phyloP scores from a whole-genome alignment of 1,140 invertebrate genomes.

The Frieseomelitta varia region DNA sequence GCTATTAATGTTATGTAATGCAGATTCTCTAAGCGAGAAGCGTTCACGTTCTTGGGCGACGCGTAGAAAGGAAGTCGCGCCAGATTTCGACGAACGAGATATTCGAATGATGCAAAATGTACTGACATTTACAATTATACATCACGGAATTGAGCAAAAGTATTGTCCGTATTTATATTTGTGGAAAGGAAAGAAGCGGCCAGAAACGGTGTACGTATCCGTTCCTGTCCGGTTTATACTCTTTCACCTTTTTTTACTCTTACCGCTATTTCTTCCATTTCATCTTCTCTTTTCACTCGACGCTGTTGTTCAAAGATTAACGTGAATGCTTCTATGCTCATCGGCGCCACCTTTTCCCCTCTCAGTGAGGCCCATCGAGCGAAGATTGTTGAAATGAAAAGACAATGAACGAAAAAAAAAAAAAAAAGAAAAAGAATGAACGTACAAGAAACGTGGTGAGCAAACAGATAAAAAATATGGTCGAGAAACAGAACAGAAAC shows the following conservation, averaged over 20 bases:
- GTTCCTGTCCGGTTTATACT: background rate
- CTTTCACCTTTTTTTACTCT: background rate
- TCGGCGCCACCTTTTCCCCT: conserved; percentile 51
- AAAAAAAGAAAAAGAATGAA: background rate
- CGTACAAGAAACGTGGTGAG: background rate
- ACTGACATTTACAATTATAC: background rate
- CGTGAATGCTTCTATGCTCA: conserved; percentile 58
- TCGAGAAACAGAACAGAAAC: conserved; percentile 64
- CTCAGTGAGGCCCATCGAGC: conserved; percentile 47
- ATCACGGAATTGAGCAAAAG: background rate
- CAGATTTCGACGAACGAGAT: background rate
- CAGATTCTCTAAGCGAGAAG: conserved; percentile 47
- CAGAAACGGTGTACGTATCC: background rate
- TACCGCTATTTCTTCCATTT: background rate
- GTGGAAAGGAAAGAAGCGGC: background rate
- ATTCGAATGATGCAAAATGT: background rate
- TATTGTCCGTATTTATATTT: background rate
- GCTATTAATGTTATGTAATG: conserved; percentile 68
- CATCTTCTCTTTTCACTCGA: background rate
- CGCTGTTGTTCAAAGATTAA: conserved; percentile 9
- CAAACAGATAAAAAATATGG: conserved; percentile 35
- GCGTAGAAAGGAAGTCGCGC: background rate
- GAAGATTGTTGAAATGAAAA: conserved; percentile 45
- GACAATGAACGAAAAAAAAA: background rate
- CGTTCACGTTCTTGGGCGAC: conserved; percentile 51